These are phyloP conservation scores for Crotophaga sulcirostris DNA, from an alignment of 2,113 vertebrate genomes.

Conservation along the genomic window DNA sequence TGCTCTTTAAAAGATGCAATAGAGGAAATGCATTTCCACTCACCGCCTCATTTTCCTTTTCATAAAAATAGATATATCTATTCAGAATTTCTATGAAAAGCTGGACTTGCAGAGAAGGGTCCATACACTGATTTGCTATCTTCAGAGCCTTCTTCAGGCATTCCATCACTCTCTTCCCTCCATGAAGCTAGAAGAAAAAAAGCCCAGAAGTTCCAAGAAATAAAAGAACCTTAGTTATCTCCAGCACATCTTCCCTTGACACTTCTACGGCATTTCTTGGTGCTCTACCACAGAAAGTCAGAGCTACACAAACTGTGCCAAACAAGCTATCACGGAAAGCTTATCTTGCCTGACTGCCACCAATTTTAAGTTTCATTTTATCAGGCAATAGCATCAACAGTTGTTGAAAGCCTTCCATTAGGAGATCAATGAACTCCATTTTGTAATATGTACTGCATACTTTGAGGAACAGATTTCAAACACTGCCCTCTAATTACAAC, in stretches of 20 bases:
- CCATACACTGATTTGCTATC: constrained; percentile 99
- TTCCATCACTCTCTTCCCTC: constrained; percentile 97
- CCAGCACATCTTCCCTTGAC: neutral
- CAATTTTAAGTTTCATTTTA: neutral
- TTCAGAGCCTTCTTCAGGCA: constrained; percentile 98
- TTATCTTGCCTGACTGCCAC: neutral
- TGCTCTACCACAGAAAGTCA: neutral
- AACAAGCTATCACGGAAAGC: neutral
- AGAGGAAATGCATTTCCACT: constrained; percentile 6
- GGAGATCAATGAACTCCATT: neutral
- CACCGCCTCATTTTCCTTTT: constrained; percentile 97
- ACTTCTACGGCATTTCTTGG: neutral
- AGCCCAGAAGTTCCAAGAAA: neutral
- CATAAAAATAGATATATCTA: constrained; percentile 98
- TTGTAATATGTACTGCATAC: neutral
- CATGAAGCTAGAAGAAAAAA: constrained; percentile 84
- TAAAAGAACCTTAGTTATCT: neutral
- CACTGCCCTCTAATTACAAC: neutral
- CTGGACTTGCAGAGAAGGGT: constrained; percentile 96
- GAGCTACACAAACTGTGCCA: neutral
- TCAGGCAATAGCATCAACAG: neutral
- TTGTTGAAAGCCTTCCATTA: neutral
- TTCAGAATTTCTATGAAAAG: constrained; percentile 99
- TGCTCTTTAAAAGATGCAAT: neutral
- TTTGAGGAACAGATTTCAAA: neutral